phyloP scores from a whole-genome alignment of 2,797 vertebrate species.

The Threskiornis aethiopicus region DNA sequence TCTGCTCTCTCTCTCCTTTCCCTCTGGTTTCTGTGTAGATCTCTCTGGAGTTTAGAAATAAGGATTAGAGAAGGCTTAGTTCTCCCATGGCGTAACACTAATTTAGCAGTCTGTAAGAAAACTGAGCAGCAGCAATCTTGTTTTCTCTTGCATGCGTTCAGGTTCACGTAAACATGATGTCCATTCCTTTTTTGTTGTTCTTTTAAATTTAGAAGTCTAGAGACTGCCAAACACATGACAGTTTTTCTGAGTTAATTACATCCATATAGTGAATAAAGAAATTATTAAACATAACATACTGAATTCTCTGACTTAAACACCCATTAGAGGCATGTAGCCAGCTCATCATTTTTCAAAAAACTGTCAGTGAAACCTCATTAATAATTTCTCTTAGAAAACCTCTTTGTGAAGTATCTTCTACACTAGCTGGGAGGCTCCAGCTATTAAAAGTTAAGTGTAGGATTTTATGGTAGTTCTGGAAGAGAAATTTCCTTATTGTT shows the following conservation, averaged over 20 bases:
- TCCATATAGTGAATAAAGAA: background rate
- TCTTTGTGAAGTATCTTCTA: background rate
- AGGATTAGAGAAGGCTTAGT: background rate
- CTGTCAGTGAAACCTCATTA: background rate
- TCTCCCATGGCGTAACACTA: background rate
- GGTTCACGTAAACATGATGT: background rate
- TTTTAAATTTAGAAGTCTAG: background rate
- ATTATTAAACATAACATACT: background rate
- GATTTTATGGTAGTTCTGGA: background rate
- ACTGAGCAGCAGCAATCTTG: background rate
- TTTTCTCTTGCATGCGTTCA: background rate
- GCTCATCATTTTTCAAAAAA: background rate
- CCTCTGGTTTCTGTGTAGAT: background rate
- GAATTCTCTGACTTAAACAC: background rate
- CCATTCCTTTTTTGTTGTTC: background rate
- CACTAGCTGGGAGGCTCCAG: background rate
- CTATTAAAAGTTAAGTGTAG: background rate
- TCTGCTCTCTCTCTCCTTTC: background rate
- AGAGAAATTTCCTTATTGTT: background rate
- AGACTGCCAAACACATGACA: background rate
- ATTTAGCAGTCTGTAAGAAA: constrained; percentile 34
- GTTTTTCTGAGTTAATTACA: background rate
- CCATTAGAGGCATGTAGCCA: background rate
- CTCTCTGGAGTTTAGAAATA: constrained; percentile 10
- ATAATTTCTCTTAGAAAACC: background rate